Evolutionary conservation across 2,888 invertebrate species (phyloP).

Genomic region (Eumacrocentrus americanus): DNA sequence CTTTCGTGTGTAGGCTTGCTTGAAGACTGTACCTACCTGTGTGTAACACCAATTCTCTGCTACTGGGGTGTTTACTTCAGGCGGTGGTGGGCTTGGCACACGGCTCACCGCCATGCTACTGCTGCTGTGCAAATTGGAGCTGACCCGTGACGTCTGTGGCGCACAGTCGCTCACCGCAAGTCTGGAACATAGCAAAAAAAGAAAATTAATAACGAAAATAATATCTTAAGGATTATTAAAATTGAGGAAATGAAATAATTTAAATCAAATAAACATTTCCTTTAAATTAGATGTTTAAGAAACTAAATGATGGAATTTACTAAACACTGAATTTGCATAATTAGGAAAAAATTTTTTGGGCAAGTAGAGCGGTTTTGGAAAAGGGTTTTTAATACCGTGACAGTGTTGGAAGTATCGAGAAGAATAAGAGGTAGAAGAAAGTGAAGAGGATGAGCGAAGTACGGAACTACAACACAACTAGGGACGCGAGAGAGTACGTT

Average conservation of each 20-base stretch:
- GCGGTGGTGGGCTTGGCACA: slow-evolving; percentile 94
- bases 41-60: slow-evolving; percentile 99
- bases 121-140: slow-evolving; percentile 79
- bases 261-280: neutral
- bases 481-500: slow-evolving; percentile 46
- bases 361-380: neutral
- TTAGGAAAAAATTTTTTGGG: neutral
- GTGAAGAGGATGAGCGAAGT: slow-evolving; percentile 40
- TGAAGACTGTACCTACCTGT: slow-evolving; percentile 78
- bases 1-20: too few species aligned
- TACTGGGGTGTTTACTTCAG: slow-evolving; percentile 95
- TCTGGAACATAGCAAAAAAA: slow-evolving; percentile 65
- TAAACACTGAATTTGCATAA: neutral
- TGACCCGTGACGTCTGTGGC: slow-evolving; percentile 87
- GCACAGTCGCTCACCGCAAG: slow-evolving; percentile 81
- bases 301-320: neutral
- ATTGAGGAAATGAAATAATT: neutral
- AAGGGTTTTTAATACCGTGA: slow-evolving; percentile 18
- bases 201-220: slow-evolving; percentile 1
- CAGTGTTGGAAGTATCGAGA: slow-evolving; percentile 15
- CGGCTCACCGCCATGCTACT: slow-evolving; percentile 96
- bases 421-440: slow-evolving; percentile 27
- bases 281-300: neutral
- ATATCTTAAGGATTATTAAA: too few species aligned
- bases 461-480: slow-evolving; percentile 39